Percentiles rank a stretch among this genome's conserved stretches.
phyloP scores from a whole-genome alignment of 2,797 vertebrate genomes.

The Schizopygopsis pylzovi region DNA sequence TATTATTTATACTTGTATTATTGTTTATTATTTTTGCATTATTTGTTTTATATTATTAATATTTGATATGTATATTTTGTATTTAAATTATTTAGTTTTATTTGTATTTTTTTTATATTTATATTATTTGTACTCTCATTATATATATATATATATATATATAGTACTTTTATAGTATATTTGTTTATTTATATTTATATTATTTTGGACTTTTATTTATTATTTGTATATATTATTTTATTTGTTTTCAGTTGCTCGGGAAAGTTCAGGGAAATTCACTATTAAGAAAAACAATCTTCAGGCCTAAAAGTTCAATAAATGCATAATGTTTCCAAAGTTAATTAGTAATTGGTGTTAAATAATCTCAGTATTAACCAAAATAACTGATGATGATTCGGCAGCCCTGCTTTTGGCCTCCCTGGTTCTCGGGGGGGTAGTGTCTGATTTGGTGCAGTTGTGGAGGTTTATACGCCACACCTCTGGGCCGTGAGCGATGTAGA shows the following conservation, averaged over 20 bases:
- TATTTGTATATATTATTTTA: not conserved
- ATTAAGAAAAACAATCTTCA: not conserved
- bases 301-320: not conserved
- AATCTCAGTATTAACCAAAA: not conserved
- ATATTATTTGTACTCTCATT: too few relatives aligned
- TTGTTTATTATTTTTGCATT: not conserved
- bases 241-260: not conserved
- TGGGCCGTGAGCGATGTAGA: not conserved
- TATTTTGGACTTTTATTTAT: not conserved
- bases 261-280: not conserved
- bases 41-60: not conserved
- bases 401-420: not conserved
- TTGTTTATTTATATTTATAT: not conserved
- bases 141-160: not conserved
- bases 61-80: not conserved
- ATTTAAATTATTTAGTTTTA: too few relatives aligned
- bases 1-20: not conserved
- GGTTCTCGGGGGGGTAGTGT: not conserved
- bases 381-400: not conserved
- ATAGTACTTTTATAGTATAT: not conserved
- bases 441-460: not conserved
- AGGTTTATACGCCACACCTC: conserved; percentile 5
- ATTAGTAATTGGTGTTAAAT: too few relatives aligned
- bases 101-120: not conserved
- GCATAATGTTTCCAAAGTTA: not conserved